Conservation (phyloP, 2,113 vertebrate species). For the Dasyurus viverrinus region DNA sequence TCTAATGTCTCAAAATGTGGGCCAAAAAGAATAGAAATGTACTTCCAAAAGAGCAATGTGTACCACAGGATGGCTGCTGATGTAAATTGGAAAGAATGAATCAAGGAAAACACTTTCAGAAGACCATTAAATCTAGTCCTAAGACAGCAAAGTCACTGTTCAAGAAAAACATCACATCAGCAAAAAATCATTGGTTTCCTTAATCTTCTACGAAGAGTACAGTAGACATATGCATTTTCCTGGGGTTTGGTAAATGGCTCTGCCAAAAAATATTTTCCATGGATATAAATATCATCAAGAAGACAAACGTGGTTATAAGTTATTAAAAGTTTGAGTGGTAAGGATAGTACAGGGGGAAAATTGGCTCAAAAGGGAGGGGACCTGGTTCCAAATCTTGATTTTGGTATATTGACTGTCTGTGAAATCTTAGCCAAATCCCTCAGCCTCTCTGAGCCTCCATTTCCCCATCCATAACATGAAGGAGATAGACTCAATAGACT, state of each 20-base stretch:
- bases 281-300: conserved; percentile 48
- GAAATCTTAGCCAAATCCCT: neutral
- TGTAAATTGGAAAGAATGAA: conserved; percentile 18
- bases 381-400: neutral
- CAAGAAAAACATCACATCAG: conserved; percentile 53
- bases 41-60: conserved; percentile 21
- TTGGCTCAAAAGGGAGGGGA: neutral
- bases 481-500: neutral
- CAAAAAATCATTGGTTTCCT: conserved; percentile 62
- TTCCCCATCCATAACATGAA: neutral
- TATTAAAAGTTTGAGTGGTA: neutral
- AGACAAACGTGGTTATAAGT: neutral
- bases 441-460: neutral
- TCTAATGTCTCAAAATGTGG: neutral
- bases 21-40: neutral
- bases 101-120: conserved; percentile 42
- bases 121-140: conserved; percentile 11
- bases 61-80: neutral
- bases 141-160: conserved; percentile 63
- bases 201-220: conserved; percentile 21
- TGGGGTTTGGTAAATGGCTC: conserved; percentile 53
- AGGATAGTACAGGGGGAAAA: neutral
- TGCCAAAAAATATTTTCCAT: conserved; percentile 42
- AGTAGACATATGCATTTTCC: conserved; percentile 53
- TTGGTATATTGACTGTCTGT: neutral